Base-by-base conservation (phyloP, 30 jellyfish, hydroid and myxozoan species). In the Clytia hemisphaerica region DNA sequence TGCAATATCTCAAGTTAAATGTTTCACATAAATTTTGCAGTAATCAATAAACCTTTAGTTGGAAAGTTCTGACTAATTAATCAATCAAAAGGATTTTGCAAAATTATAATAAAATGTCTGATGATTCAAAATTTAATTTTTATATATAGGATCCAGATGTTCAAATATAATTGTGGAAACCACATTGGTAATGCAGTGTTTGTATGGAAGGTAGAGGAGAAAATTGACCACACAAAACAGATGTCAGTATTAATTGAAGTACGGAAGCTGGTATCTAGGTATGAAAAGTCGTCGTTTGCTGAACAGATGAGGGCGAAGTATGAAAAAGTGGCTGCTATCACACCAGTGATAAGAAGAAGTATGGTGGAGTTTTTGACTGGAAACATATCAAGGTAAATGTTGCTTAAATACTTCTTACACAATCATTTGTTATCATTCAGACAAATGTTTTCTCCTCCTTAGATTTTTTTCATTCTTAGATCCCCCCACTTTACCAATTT, bases 81-180 rank as follows among this genome's bases (percentile, higher is more conserved):
- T n/a, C n/a, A n/a, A n/a, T n/a, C n/a, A n/a, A n/a, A n/a, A n/a
- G n/a, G n/a, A n/a, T n/a, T n/a, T n/a, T n/a, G n/a, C n/a, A n/a
- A n/a, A n/a, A n/a, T n/a, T n/a, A n/a, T n/a, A n/a, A n/a, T n/a
- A n/a, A n/a, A n/a, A n/a, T n/a, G n/a, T n/a, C n/a, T n/a, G n/a
- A n/a, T n/a, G n/a, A n/a, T n/a, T n/a, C n/a, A n/a, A n/a, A n/a
- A n/a, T n/a, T n/a, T n/a, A n/a, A n/a, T n/a, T n/a, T n/a, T n/a
- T n/a, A n/a, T n/a, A n/a, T n/a, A n/a, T 30, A 71, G 83, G 27
- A 49, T 71, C 15, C 83, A 71, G 83, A 16, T 71, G 44, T 71
- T 14, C 2, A 32, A 51, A 53, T 54, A 71, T 24, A 71, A 71
- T 40, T 36, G 62, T 48, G 83, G 83, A 18, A 75, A 61, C 9